phyloP scores from a whole-genome alignment of 2,113 vertebrate species.

The Aegithalos caudatus region DNA sequence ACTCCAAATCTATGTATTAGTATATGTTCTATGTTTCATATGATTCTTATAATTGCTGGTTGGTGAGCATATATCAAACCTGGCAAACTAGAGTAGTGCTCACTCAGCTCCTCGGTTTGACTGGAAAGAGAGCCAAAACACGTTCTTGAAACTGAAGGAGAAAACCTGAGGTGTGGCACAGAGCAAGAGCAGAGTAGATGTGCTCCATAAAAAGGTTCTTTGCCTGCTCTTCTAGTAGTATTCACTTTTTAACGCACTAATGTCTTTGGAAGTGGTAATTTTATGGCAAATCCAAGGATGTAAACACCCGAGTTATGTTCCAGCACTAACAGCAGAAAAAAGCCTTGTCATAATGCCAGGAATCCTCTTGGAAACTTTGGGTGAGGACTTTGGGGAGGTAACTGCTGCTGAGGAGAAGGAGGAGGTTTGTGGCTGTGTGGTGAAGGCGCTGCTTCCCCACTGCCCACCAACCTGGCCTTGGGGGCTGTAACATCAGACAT shows the following conservation, averaged over 20 bases:
- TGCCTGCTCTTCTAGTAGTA: background rate
- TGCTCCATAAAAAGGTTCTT: background rate
- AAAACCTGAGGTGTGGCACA: background rate
- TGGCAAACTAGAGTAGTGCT: background rate
- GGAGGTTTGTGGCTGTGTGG: background rate
- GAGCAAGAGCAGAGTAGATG: background rate
- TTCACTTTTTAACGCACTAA: background rate
- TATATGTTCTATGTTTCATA: background rate
- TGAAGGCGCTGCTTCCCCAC: background rate
- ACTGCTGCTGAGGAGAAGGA: background rate
- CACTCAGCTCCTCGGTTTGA: background rate
- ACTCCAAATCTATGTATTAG: background rate
- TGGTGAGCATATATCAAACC: background rate
- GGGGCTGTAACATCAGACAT: background rate
- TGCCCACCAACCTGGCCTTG: fast-evolving
- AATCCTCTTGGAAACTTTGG: background rate
- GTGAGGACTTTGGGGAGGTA: background rate
- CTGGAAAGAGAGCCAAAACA: background rate
- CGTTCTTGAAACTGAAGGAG: background rate
- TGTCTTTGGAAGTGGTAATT: background rate
- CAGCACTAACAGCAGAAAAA: background rate
- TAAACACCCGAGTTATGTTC: background rate
- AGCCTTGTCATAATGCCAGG: background rate
- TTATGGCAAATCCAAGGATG: background rate
- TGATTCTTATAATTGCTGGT: background rate